These are phyloP conservation scores for Aphelenchoides besseyi DNA, from an alignment of 1,140 invertebrate species.

Conservation along the genomic window DNA sequence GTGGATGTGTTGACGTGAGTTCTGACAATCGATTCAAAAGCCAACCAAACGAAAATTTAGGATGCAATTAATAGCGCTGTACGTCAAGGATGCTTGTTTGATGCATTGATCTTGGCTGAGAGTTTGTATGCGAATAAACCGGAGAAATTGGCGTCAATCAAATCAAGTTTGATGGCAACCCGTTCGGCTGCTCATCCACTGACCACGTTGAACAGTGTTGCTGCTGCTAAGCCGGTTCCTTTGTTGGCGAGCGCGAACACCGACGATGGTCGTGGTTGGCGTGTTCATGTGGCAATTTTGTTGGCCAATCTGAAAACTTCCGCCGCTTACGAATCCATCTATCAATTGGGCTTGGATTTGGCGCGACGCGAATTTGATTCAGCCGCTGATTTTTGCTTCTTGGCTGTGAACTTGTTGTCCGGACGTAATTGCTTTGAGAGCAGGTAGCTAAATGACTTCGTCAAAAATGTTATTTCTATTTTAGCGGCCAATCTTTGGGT, in stretches of 20 bases:
- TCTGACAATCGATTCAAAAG: slow-evolving; percentile 5
- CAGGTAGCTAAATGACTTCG: neutral
- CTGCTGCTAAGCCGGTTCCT: slow-evolving; percentile 41
- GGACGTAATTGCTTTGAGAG: slow-evolving; percentile 38
- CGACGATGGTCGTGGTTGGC: slow-evolving; percentile 43
- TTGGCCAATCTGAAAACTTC: slow-evolving; percentile 46
- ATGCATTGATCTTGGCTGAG: slow-evolving; percentile 47
- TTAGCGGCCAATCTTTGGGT: slow-evolving; percentile 12
- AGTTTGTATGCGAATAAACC: slow-evolving; percentile 40
- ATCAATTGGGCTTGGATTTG: slow-evolving; percentile 47
- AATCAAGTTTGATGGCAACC: slow-evolving; percentile 36
- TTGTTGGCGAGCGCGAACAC: slow-evolving; percentile 40
- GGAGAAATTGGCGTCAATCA: slow-evolving; percentile 31
- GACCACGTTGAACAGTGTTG: slow-evolving; percentile 49
- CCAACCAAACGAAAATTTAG: slow-evolving; percentile 22
- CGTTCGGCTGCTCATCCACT: slow-evolving; percentile 41
- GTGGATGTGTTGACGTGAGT: slow-evolving; percentile 50
- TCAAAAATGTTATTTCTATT: neutral
- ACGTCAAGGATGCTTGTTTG: slow-evolving; percentile 45
- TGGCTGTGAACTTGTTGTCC: slow-evolving; percentile 49
- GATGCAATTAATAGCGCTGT: slow-evolving; percentile 50
- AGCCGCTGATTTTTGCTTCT: slow-evolving; percentile 53
- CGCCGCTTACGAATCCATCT: slow-evolving; percentile 47
- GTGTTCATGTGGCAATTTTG: slow-evolving; percentile 50
- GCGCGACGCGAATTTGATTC: slow-evolving; percentile 49